Evolutionary conservation across 2,797 vertebrate genomes (phyloP), one percentile per base, ranked within the genome.

Genomic region (Phaenicophaeus curvirostris): DNA sequence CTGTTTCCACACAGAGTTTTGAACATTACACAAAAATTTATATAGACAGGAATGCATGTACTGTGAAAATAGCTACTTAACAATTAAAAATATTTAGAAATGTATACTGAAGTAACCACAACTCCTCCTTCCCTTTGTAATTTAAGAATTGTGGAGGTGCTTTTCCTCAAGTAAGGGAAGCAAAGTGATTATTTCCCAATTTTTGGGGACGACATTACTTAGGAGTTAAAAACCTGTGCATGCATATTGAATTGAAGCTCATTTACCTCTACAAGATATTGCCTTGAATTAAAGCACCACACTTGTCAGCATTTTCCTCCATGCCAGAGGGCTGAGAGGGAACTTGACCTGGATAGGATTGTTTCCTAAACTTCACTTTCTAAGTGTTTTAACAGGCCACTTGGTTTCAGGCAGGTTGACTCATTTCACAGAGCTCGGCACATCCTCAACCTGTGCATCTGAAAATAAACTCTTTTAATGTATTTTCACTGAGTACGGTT

Each of bases 271-370:
- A 25, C 7, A 23, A 94, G 69, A 80, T 15, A 84, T 0, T 1
- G 1, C 41, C 62, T 23, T 41, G 37, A 90, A 85, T 73, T 57
- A 65, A 85, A 92, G 42, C 63, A 54, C 74, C 57, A 8, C 23
- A 41, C 33, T 90, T 81, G 73, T 74, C 85, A 91, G 92, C 76
- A 17, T 74, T 57, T 71, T 48, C 48, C 77, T 65, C 66, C 15
- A 6, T 14, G 73, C 73, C 79, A 77, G 53, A 90, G 65, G 76
- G 72, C 65, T 77, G 54, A 89, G 28, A 67, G 57, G 48, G 65
- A 89, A 44, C 82, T 37, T 71, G 92, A 85, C 92, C 87, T 80
- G 90, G 50, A 44, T 21, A 37, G 48, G 59, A 87, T n/a, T 66
- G 82, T 50, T 95, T 83, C 93, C 90, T 71, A 55, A 51, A 65